Evolutionary conservation across 1,140 invertebrate species (phyloP).

Genomic region (Eupristina koningsbergeri): DNA sequence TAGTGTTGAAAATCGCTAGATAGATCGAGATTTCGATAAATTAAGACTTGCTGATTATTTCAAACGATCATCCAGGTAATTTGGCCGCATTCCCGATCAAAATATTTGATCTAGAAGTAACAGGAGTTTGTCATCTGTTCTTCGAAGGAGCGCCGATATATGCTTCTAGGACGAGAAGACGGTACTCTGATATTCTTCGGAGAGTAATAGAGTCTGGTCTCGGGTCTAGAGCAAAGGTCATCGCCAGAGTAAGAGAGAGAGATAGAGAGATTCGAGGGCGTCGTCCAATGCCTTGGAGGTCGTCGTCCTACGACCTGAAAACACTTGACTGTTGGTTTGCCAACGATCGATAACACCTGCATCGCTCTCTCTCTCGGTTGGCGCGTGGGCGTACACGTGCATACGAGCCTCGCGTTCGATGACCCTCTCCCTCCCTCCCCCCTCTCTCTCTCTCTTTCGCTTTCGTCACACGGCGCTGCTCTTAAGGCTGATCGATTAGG

Average conservation of each 20-base stretch:
- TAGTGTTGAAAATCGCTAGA: too few relatives aligned
- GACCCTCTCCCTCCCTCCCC: slow-evolving; percentile 8
- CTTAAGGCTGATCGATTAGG: slow-evolving; percentile 40
- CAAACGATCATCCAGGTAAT: too few relatives aligned
- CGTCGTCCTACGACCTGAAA: slow-evolving; percentile 41
- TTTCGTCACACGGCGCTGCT: not conserved
- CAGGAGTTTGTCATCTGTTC: too few relatives aligned
- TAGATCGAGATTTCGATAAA: too few relatives aligned
- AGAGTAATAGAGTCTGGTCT: too few relatives aligned
- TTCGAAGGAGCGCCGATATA: too few relatives aligned
- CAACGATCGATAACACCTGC: slow-evolving; percentile 48
- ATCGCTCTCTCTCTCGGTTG: not conserved
- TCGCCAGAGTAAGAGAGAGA: too few relatives aligned
- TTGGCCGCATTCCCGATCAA: not conserved
- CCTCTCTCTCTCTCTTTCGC: too few relatives aligned
- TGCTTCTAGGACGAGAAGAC: too few relatives aligned
- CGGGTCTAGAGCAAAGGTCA: too few relatives aligned
- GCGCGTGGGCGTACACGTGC: not conserved
- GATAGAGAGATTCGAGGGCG: not conserved
- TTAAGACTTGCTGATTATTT: too few relatives aligned
- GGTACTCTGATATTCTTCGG: too few relatives aligned
- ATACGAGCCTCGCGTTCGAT: slow-evolving; percentile 1
- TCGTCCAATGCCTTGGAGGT: not conserved
- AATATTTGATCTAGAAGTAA: not conserved
- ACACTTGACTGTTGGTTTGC: not conserved